These are phyloP conservation scores for Chaetogeoica ovagalla DNA, from an alignment of 2,888 invertebrate genomes.

Conservation along the genomic window DNA sequence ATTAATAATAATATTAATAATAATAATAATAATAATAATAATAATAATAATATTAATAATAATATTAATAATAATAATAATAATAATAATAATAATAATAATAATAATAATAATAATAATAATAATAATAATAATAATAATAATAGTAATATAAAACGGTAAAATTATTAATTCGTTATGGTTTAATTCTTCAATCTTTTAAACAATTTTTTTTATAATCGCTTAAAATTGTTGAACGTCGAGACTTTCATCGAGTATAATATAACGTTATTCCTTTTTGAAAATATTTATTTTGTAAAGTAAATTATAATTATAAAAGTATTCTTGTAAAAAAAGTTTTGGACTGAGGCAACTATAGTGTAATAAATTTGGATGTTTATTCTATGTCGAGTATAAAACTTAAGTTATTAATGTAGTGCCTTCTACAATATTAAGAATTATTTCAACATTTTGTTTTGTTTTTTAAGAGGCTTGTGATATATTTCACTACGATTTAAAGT, in stretches of 20 bases:
- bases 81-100: no score
- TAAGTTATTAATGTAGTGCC: conserved; percentile 44
- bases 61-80: no score
- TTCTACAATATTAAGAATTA: conserved; percentile 48
- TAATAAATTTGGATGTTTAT: conserved; percentile 45
- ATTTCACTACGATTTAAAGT: neutral
- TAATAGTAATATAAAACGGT: no score
- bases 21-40: no score
- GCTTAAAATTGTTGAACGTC: neutral
- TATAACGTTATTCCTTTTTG: neutral
- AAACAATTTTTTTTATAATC: neutral
- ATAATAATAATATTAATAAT: no score
- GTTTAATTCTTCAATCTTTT: no score
- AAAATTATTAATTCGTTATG: neutral
- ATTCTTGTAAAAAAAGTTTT: conserved; percentile 36
- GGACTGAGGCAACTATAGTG: conserved; percentile 17
- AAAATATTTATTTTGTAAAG: conserved; percentile 30
- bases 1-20: no score
- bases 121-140: no score
- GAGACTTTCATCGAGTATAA: neutral
- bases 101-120: no score
- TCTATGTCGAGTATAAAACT: conserved; percentile 38
- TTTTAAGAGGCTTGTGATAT: conserved; percentile 24
- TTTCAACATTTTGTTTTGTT: conserved; percentile 35
- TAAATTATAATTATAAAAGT: conserved; percentile 40